Percentiles rank a stretch among this genome's conserved stretches.
Evolutionary conservation across 2,797 vertebrate species (phyloP).

Genomic region (Channallabes apus): DNA sequence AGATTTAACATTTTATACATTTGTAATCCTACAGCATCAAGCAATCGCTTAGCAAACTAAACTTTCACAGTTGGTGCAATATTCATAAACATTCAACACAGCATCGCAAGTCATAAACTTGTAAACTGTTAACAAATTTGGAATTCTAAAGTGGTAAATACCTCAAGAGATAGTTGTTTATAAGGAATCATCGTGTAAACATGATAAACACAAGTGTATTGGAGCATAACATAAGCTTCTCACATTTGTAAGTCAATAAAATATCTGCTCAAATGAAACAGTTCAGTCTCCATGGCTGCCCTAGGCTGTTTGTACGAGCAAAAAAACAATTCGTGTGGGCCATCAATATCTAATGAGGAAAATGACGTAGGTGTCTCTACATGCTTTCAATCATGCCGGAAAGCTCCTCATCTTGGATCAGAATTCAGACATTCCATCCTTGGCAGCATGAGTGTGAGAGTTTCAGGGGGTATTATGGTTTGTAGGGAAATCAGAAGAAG

Average conservation of each 20-base stretch:
- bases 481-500: not conserved
- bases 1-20: no score
- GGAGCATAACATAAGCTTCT: not conserved
- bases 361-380: conserved; percentile 6
- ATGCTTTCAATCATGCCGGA: conserved; percentile 8
- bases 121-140: not conserved
- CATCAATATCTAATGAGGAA: conserved; percentile 22
- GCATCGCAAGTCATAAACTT: not conserved
- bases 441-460: not conserved
- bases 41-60: not conserved
- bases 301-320: not conserved
- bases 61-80: not conserved
- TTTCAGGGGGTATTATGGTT: not conserved
- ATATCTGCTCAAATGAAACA: conserved; percentile 12
- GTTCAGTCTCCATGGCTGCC: not conserved
- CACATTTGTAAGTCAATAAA: not conserved
- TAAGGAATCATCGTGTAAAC: not conserved
- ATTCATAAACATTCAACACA: not conserved
- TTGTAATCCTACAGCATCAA: no score
- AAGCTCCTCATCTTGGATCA: not conserved
- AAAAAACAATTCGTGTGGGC: conserved; percentile 2
- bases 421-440: not conserved
- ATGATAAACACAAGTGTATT: not conserved
- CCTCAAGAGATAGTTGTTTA: not conserved
- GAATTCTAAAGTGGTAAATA: not conserved